Evolutionary conservation across 1,140 invertebrate species (phyloP).

Genomic region (Meloidogyne exigua): DNA sequence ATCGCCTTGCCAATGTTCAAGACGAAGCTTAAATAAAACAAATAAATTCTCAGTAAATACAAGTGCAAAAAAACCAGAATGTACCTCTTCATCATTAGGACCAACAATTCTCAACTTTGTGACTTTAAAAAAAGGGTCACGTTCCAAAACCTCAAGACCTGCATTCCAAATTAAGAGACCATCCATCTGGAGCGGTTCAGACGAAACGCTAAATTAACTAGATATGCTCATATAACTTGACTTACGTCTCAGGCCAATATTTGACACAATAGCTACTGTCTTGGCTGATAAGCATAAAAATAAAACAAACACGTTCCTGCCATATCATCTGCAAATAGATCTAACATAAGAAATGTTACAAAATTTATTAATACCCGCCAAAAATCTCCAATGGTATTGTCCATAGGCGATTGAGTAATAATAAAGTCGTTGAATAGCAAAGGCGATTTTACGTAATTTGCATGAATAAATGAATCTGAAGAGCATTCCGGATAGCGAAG

Average conservation of each 20-base stretch:
- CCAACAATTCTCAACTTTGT: slow-evolving; percentile 49
- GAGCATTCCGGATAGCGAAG: slow-evolving; percentile 24
- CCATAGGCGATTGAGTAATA: slow-evolving; percentile 66
- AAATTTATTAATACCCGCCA: slow-evolving; percentile 59
- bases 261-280: slow-evolving; percentile 37
- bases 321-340: slow-evolving; percentile 65
- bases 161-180: slow-evolving; percentile 41
- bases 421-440: slow-evolving; percentile 64
- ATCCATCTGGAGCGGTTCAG: slow-evolving; percentile 18
- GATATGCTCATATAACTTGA: neutral
- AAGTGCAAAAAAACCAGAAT: too few species aligned
- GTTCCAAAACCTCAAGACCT: slow-evolving; percentile 32
- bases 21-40: slow-evolving; percentile 39
- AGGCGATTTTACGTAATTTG: slow-evolving; percentile 47
- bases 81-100: slow-evolving; percentile 44
- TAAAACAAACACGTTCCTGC: slow-evolving; percentile 66
- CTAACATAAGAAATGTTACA: neutral
- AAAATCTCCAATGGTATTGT: slow-evolving; percentile 66
- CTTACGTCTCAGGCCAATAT: slow-evolving; percentile 52
- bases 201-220: slow-evolving; percentile 3
- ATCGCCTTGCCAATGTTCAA: slow-evolving; percentile 61
- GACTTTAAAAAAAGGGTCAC: slow-evolving; percentile 51
- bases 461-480: slow-evolving; percentile 52
- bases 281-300: slow-evolving; percentile 67
- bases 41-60: neutral